A percentile compares a stretch with the other conserved stretches of the same genome.
Conservation (phyloP, 1,140 invertebrate species). For the Delia radicum region DNA sequence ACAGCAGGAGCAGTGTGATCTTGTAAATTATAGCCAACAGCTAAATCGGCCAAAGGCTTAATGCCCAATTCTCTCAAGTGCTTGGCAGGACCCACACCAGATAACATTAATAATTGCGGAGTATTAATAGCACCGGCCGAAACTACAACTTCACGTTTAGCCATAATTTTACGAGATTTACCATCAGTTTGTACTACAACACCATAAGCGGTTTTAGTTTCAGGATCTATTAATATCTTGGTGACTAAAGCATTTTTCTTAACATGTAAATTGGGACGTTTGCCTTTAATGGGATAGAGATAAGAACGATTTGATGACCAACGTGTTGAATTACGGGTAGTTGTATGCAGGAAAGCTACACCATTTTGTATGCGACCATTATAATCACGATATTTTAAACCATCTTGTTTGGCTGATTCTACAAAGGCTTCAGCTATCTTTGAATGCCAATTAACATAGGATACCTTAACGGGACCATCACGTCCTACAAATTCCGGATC, state of each 20-base stretch:
- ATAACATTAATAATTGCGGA: slow-evolving; percentile 75
- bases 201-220: slow-evolving; percentile 64
- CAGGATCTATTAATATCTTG: slow-evolving; percentile 71
- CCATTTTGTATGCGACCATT: slow-evolving; percentile 69
- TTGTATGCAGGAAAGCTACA: slow-evolving; percentile 66
- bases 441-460: slow-evolving; percentile 63
- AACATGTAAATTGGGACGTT: slow-evolving; percentile 65
- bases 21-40: slow-evolving; percentile 74
- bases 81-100: slow-evolving; percentile 70
- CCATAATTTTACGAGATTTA: slow-evolving; percentile 60
- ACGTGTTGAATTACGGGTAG: slow-evolving; percentile 69
- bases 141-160: slow-evolving; percentile 71
- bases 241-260: slow-evolving; percentile 65
- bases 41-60: slow-evolving; percentile 65
- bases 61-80: slow-evolving; percentile 65
- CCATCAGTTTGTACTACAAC: slow-evolving; percentile 63
- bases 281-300: slow-evolving; percentile 63
- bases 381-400: slow-evolving; percentile 71
- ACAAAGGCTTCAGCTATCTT: slow-evolving; percentile 68
- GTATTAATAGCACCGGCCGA: slow-evolving; percentile 71
- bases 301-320: slow-evolving; percentile 75
- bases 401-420: slow-evolving; percentile 65
- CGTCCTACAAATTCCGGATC: slow-evolving; percentile 61
- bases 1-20: slow-evolving; percentile 75
- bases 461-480: slow-evolving; percentile 60